Percentiles rank a stretch among this genome's conserved stretches.
Evolutionary conservation across 2,797 vertebrate genomes (phyloP).

Genomic region (Ctenopoma multispine): DNA sequence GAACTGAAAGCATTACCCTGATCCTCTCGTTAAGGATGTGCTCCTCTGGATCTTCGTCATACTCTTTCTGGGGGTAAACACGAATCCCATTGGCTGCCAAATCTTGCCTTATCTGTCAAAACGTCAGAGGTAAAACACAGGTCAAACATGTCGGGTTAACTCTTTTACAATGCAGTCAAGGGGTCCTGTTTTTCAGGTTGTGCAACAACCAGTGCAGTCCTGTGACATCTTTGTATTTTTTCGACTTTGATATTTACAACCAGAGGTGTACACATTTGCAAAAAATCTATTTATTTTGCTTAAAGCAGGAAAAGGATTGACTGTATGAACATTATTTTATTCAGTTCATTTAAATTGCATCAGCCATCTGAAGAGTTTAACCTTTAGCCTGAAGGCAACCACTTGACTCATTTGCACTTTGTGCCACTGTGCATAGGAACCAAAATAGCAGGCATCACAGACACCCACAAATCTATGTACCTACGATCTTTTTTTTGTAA

Average conservation of each 20-base stretch:
- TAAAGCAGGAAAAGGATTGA: too few relatives aligned
- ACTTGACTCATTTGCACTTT: background rate
- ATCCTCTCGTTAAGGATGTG: slow-evolving; percentile 89
- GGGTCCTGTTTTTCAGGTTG: background rate
- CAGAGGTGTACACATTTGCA: background rate
- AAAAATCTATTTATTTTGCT: too few relatives aligned
- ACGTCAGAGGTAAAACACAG: slow-evolving; percentile 22
- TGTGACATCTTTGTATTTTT: background rate
- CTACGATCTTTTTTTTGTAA: background rate
- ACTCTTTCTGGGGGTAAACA: slow-evolving; percentile 92
- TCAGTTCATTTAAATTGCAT: background rate
- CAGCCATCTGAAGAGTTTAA: too few relatives aligned
- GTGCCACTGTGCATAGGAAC: background rate
- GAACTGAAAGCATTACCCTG: slow-evolving; percentile 80
- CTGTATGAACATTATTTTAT: too few relatives aligned
- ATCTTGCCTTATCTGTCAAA: slow-evolving; percentile 91
- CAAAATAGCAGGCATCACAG: background rate
- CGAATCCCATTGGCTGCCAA: slow-evolving; percentile 88
- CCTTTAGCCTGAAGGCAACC: too few relatives aligned
- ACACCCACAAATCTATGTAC: background rate
- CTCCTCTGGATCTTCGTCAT: slow-evolving; percentile 91
- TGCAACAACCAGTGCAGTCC: background rate
- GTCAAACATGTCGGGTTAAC: background rate
- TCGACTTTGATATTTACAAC: background rate
- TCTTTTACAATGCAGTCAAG: background rate